Evolutionary conservation across 2,888 invertebrate species (phyloP), one percentile per base, ranked within the genome.

Genomic region (Platerodrilus igneus): DNA sequence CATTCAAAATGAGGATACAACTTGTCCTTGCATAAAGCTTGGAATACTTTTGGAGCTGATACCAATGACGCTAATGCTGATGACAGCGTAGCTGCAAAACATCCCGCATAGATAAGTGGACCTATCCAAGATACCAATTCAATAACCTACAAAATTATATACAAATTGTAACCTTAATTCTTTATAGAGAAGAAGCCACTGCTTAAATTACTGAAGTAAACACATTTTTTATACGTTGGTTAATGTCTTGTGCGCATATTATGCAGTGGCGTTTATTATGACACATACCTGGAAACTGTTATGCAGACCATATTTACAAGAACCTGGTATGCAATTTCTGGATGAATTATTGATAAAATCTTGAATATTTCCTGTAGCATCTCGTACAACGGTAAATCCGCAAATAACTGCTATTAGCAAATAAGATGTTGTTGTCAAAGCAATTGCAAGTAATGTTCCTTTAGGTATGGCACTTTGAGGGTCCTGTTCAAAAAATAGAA

Each of bases 61-160:
- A 97, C 95, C 32, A 99, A 75, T 48, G 93, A 92, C 0, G 96
- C 96, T 33, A 97, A 73, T 0, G 97, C 97, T 1, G 96, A 96
- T 0, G 95, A 95, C 9, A 99, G 70, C 0, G 97, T 94, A 1
- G 97, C 96, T 0, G 96, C 95, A 69, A 96, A 95, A 60, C 96
- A 95, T 0, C 96, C 96, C 16, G 93, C 94, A 65, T 92, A 91
- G 55, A 97, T 94, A 32, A 97, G 72, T 0, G 95, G 95, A 0
- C 94, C 92, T 60, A 88, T 88, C 4, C 75, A 83, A 0, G 89
- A 84, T 8, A 89, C 86, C 41, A 90, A 63, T 44, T 88, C 84
- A 55, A 90, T 86, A 3, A 89, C 87, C 83, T 88, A 67, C 14
- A 54, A 30, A 13, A 11, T 11, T 3, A 3, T 7, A 6, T 15